Evolutionary conservation across 2,113 vertebrate species (phyloP).

Genomic region (Ictidomys tridecemlineatus): DNA sequence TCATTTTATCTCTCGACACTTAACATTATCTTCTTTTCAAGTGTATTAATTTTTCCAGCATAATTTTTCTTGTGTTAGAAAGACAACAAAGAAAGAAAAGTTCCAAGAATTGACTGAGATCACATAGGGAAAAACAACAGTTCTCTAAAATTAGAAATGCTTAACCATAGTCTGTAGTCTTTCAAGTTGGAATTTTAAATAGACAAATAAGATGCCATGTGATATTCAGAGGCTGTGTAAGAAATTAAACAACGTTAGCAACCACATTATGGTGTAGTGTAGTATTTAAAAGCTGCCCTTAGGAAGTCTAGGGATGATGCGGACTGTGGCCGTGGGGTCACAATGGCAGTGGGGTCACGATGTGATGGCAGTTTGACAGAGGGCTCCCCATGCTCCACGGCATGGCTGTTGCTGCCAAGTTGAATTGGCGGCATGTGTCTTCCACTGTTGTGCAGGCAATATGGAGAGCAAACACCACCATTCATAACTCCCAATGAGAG

Average conservation of each 20-base stretch:
- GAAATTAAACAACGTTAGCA: neutral
- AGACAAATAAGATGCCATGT: neutral
- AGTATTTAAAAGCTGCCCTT: neutral
- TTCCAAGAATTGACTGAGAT: neutral
- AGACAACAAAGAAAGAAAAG: neutral
- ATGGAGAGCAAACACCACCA: neutral
- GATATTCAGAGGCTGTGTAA: neutral
- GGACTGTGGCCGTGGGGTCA: neutral
- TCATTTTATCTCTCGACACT: neutral
- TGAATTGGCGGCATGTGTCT: neutral
- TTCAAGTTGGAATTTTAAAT: neutral
- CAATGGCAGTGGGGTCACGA: too few relatives aligned
- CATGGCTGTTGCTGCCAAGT: neutral
- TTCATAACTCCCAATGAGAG: neutral
- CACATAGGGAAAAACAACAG: neutral
- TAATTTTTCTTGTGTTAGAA: neutral
- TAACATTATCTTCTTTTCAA: neutral
- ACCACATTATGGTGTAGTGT: too few relatives aligned
- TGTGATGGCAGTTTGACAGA: neutral
- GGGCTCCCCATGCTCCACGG: neutral
- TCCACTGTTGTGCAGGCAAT: neutral
- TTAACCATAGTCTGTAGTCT: neutral
- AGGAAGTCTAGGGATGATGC: neutral
- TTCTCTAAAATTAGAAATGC: conserved; percentile 19
- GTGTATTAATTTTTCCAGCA: neutral